Conservation (phyloP, 1,140 invertebrate genomes). For the Nomia melanderi region DNA sequence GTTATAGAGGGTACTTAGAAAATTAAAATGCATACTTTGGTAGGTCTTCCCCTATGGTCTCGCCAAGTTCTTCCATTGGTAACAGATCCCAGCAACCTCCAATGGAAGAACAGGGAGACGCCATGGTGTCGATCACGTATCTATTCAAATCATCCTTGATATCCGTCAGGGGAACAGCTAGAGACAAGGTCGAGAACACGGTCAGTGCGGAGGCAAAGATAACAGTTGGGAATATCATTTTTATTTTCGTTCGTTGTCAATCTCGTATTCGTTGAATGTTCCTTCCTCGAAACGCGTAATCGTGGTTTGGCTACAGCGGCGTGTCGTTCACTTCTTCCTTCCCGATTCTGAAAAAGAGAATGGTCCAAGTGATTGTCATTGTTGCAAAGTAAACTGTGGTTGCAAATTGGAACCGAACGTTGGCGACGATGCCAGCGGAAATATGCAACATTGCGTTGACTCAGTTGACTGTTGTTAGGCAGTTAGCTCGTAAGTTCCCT, state of each 20-base stretch:
- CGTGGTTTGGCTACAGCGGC: slow-evolving; percentile 21
- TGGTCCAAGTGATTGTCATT: too few species aligned
- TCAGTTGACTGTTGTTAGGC: slow-evolving; percentile 23
- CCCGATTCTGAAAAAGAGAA: slow-evolving; percentile 10
- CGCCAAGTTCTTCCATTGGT: slow-evolving; percentile 31
- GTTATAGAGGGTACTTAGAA: too few species aligned
- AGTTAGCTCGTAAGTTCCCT: slow-evolving; percentile 7
- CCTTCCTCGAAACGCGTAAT: slow-evolving; percentile 8
- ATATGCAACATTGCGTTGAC: background rate
- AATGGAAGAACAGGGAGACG: slow-evolving; percentile 37
- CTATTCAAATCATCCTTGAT: slow-evolving; percentile 3
- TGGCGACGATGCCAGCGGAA: background rate
- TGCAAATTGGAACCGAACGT: slow-evolving; percentile 9
- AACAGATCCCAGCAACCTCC: slow-evolving; percentile 62
- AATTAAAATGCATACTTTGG: slow-evolving; percentile 30
- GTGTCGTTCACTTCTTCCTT: background rate
- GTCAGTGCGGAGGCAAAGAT: slow-evolving; percentile 13
- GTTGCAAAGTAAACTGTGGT: background rate
- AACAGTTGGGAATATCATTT: background rate
- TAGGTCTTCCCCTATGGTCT: slow-evolving; percentile 26
- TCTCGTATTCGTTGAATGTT: slow-evolving; percentile 28
- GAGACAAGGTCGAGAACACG: slow-evolving; percentile 4
- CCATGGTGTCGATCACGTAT: slow-evolving; percentile 28
- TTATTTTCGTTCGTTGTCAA: slow-evolving; percentile 18
- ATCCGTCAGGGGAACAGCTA: slow-evolving; percentile 36